Evolutionary conservation across 2,797 vertebrate genomes (phyloP).

Genomic region (Muscicapa comitata): DNA sequence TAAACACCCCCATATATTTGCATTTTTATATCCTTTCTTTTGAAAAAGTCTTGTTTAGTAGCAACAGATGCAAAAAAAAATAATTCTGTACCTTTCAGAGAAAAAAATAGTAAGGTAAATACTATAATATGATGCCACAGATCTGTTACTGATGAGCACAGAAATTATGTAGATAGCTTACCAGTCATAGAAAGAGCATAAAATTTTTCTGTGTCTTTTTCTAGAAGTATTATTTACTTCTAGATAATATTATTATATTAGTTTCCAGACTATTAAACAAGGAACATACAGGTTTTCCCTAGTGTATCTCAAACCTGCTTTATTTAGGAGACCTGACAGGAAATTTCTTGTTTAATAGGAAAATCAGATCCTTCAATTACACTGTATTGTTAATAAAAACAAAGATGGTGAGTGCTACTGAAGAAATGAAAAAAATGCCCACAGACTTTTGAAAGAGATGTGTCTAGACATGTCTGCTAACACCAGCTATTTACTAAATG

Average conservation of each 20-base stretch:
- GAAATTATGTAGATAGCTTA: not conserved
- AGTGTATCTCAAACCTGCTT: not conserved
- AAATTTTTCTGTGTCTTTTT: not conserved
- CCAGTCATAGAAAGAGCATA: not conserved
- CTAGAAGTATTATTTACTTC: not conserved
- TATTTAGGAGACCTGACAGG: not conserved
- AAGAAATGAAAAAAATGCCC: not conserved
- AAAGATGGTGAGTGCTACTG: not conserved
- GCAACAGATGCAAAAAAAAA: not conserved
- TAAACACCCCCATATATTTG: not conserved
- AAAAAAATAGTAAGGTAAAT: not conserved
- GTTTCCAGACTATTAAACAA: not conserved
- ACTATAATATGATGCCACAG: not conserved
- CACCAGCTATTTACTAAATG: not conserved
- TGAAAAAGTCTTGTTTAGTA: not conserved
- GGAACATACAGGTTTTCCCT: not conserved
- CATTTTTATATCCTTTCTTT: not conserved
- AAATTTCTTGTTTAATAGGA: not conserved
- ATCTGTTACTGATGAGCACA: not conserved
- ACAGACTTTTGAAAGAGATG: not conserved
- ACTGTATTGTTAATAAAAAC: not conserved
- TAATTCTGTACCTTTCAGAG: not conserved
- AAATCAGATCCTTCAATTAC: not conserved
- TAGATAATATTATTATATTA: no score
- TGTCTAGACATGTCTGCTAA: not conserved